phyloP scores from a whole-genome alignment of 2,888 invertebrate genomes.

The Papilio elwesi region DNA sequence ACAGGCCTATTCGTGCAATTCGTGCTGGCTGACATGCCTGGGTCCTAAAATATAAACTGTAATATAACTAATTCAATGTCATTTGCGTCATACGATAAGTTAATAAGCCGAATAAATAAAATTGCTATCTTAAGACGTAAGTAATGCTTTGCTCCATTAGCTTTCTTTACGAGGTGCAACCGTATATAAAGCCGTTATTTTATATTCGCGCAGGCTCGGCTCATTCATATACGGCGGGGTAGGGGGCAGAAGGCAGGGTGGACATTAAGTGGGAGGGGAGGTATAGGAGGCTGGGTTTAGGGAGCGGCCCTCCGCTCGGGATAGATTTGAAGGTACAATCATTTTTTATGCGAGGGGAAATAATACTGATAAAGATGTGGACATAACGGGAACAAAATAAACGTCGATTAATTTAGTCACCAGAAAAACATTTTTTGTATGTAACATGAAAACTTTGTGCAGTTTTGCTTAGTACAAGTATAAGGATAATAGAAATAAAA shows the following conservation, averaged over 20 bases:
- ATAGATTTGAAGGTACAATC: constrained; percentile 84
- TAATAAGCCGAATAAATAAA: background rate
- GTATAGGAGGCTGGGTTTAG: constrained; percentile 54
- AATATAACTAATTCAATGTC: too few species aligned
- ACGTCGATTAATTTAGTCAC: background rate
- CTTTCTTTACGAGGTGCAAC: constrained; percentile 39
- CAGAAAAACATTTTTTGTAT: too few species aligned
- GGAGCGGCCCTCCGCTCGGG: constrained; percentile 74
- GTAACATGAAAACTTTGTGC: too few species aligned
- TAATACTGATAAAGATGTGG: constrained; percentile 53
- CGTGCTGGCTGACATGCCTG: too few species aligned
- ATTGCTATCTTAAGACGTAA: constrained; percentile 15
- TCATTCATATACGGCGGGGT: constrained; percentile 68
- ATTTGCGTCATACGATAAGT: too few species aligned
- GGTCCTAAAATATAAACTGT: too few species aligned
- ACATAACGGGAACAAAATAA: constrained; percentile 50
- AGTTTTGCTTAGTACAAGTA: too few species aligned
- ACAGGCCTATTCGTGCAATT: too few species aligned
- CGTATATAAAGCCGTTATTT: constrained; percentile 45
- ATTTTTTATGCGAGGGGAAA: constrained; percentile 84
- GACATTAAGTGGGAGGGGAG: constrained; percentile 51
- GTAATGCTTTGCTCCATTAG: constrained; percentile 37
- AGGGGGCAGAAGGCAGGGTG: constrained; percentile 52
- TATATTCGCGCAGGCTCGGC: constrained; percentile 53
- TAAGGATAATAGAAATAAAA: too few species aligned